Percentiles rank a stretch among this genome's conserved stretches.
Evolutionary conservation across 2,888 invertebrate species (phyloP).

Genomic region (Hydriomena furcata): DNA sequence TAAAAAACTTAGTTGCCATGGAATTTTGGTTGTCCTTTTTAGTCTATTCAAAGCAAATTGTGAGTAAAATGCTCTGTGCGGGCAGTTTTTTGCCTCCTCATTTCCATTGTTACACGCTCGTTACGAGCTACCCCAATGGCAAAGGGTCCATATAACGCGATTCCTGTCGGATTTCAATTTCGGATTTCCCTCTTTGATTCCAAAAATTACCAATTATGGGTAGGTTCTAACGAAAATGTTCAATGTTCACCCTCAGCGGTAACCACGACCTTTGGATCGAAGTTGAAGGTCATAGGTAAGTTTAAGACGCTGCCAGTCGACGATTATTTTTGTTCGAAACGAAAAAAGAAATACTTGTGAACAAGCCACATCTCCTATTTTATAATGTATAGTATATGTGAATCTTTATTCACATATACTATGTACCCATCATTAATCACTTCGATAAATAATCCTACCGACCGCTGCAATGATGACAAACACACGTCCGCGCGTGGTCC

Average conservation of each 20-base stretch:
- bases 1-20: too few species aligned
- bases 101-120: slow-evolving; percentile 12
- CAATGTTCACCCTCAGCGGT: slow-evolving; percentile 6
- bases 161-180: slow-evolving; percentile 11
- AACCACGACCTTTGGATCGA: slow-evolving; percentile 5
- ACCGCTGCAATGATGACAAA: too few species aligned
- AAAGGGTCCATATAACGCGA: slow-evolving; percentile 19
- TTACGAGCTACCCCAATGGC: slow-evolving; percentile 12
- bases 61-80: slow-evolving; percentile 4
- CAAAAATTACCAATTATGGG: slow-evolving; percentile 24
- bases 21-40: neutral
- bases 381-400: too few species aligned
- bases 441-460: too few species aligned
- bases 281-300: neutral
- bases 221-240: slow-evolving; percentile 11
- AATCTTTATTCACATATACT: too few species aligned
- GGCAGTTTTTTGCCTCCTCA: slow-evolving; percentile 13
- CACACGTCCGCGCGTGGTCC: too few species aligned
- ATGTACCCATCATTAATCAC: too few species aligned
- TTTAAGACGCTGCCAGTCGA: too few species aligned
- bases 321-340: too few species aligned
- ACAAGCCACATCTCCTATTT: too few species aligned
- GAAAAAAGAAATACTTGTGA: too few species aligned
- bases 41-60: neutral
- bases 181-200: slow-evolving; percentile 19